Evolutionary conservation across 2,113 vertebrate species (phyloP), one percentile per base, ranked within the genome.

Genomic region (Conger conger): DNA sequence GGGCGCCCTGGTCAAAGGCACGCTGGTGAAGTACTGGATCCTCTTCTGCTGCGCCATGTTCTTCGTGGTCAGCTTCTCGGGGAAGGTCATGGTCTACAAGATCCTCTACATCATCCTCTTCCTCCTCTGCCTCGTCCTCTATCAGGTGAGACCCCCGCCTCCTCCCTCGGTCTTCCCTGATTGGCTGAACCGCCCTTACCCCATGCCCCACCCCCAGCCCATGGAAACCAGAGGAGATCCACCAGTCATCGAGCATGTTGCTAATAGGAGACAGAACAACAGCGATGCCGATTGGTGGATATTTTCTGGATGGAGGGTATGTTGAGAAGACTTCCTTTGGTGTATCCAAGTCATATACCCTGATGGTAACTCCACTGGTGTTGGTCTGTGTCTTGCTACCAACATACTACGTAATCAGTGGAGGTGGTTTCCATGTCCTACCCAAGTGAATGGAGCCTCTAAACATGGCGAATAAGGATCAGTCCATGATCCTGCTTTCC

Each of bases 11-110:
- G 83, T 96, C 1, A 94, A 92, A 80, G 92, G 90, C n/a, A 79
- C 73, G 0, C 89, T 93, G 83, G 94, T 94, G 60, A 94, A 96
- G 88, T 94, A 93, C 90, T 94, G 94, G 94, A 95, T 95, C 85
- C 91, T 93, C 57, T 93, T 94, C 90, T 96, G 96, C 82, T 93
- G 93, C 81, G 91, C 92, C 83, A 93, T 95, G 91, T 94, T 96
- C 90, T 95, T 94, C 85, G 80, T 95, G 20, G 84, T 95, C 91
- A 95, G 96, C 91, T 95, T 95, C 87, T 91, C 87, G 0, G 94
- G 95, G 88, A 95, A 93, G 80, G 86, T 92, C 35, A 94, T 91
- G 0, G 91, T 92, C 15, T 94, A 95, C 86, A 93, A 95, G 93
- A 95, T 94, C 83, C 90, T 95, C 85, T 94, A 93, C 30, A 68